phyloP scores from a whole-genome alignment of 2,888 invertebrate species.

The Stenotaenia linearis region DNA sequence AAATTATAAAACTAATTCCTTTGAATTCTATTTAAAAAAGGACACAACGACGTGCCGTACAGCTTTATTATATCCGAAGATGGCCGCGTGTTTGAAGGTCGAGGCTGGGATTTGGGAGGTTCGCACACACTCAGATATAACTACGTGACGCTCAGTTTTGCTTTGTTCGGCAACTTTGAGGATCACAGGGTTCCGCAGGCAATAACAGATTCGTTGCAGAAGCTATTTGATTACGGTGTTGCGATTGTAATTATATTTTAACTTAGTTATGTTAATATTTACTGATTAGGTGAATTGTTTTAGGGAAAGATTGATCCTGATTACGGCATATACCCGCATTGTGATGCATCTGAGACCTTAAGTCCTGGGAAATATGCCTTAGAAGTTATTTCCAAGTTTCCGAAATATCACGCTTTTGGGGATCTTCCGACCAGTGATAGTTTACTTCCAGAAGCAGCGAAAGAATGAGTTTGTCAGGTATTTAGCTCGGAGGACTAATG shows the following conservation, averaged over 20 bases:
- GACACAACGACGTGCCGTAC: slow-evolving; percentile 6
- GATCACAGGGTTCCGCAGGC: background rate
- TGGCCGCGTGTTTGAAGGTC: background rate
- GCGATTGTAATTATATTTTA: background rate
- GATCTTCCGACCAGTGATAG: background rate
- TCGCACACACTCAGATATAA: slow-evolving; percentile 5
- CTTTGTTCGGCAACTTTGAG: background rate
- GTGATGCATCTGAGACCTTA: background rate
- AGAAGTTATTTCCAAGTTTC: background rate
- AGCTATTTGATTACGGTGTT: background rate
- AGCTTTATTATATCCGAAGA: background rate
- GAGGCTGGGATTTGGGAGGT: slow-evolving; percentile 13
- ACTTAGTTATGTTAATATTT: background rate
- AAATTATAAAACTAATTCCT: background rate
- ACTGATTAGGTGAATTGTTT: background rate
- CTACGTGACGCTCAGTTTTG: background rate
- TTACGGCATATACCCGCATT: background rate
- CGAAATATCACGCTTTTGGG: background rate
- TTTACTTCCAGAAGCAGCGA: background rate
- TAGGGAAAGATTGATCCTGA: slow-evolving; percentile 1
- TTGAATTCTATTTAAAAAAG: background rate
- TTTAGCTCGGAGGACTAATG: no score
- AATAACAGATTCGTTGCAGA: background rate
- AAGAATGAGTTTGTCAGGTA: no score
- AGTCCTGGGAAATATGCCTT: background rate